These are phyloP conservation scores for Gouania willdenowi DNA, from an alignment of 2,797 vertebrate species.

Conservation along the genomic window DNA sequence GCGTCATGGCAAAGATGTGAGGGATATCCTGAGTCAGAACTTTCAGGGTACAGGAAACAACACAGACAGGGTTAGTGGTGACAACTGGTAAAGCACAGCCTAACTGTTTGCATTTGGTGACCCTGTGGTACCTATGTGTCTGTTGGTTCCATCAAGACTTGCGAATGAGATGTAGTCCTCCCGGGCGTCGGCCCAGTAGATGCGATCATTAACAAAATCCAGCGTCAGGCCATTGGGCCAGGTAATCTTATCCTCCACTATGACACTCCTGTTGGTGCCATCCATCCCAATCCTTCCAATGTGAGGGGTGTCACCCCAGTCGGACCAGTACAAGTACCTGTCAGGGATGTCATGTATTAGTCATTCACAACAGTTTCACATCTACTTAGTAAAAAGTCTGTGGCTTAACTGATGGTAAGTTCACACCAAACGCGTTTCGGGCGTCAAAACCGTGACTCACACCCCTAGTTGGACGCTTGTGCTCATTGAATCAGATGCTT, in stretches of 20 bases:
- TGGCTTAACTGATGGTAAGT: no score
- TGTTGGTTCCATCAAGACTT: constrained; percentile 88
- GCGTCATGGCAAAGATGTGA: constrained; percentile 96
- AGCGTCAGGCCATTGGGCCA: constrained; percentile 97
- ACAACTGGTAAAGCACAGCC: no score
- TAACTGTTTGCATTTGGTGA: no score
- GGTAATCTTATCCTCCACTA: constrained; percentile 92
- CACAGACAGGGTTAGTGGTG: no score
- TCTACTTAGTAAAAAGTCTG: no score
- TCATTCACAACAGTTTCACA: background rate
- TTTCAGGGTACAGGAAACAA: constrained; percentile 45
- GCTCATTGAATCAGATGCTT: no score
- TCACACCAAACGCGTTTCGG: no score
- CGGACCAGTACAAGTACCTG: constrained; percentile 98
- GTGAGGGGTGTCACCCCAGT: constrained; percentile 95
- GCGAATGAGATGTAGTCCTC: constrained; percentile 98
- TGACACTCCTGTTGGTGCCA: constrained; percentile 85
- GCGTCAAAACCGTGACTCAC: no score
- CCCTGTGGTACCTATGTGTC: constrained; percentile 83
- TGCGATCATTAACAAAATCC: constrained; percentile 93
- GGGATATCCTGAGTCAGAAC: constrained; percentile 85
- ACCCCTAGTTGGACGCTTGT: no score
- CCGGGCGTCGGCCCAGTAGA: constrained; percentile 96
- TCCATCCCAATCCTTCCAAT: constrained; percentile 98
- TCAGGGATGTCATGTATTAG: background rate